Evolutionary conservation across 2,113 vertebrate species (phyloP).

Genomic region (Pomatostomus ruficeps): DNA sequence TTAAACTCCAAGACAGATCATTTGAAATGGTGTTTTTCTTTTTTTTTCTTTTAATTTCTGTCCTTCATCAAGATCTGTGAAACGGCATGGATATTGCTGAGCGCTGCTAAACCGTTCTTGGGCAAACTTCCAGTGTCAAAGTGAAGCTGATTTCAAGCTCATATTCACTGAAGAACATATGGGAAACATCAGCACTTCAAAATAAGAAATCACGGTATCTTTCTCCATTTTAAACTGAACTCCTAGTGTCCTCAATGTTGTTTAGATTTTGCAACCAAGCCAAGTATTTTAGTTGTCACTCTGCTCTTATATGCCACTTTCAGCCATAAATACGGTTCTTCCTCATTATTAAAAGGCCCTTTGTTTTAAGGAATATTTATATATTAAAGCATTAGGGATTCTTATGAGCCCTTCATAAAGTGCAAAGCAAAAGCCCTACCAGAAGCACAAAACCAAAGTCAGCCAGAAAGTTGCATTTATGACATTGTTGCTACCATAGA

Average conservation of each 20-base stretch:
- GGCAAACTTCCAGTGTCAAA: slow-evolving; percentile 48
- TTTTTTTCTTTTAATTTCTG: background rate
- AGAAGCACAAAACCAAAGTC: background rate
- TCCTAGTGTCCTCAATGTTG: background rate
- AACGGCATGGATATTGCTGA: slow-evolving; percentile 7
- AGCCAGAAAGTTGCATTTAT: background rate
- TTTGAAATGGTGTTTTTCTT: background rate
- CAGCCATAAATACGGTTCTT: slow-evolving; percentile 1
- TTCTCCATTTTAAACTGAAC: slow-evolving; percentile 2
- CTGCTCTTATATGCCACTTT: slow-evolving; percentile 47
- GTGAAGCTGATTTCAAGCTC: slow-evolving; percentile 32
- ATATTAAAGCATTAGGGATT: background rate
- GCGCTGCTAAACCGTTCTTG: background rate
- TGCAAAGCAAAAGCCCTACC: background rate
- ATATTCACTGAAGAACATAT: slow-evolving; percentile 41
- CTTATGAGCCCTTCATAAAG: background rate
- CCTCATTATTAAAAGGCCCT: slow-evolving; percentile 3
- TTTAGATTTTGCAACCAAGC: slow-evolving; percentile 4
- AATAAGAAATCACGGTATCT: slow-evolving; percentile 4
- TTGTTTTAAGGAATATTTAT: slow-evolving; percentile 47
- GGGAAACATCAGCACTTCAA: slow-evolving; percentile 44
- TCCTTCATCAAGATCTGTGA: background rate
- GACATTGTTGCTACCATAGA: background rate
- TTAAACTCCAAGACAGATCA: background rate
- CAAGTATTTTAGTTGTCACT: slow-evolving; percentile 50